These are phyloP conservation scores for Phenacoccus solenopsis DNA, from an alignment of 1,140 invertebrate species.

Conservation along the genomic window DNA sequence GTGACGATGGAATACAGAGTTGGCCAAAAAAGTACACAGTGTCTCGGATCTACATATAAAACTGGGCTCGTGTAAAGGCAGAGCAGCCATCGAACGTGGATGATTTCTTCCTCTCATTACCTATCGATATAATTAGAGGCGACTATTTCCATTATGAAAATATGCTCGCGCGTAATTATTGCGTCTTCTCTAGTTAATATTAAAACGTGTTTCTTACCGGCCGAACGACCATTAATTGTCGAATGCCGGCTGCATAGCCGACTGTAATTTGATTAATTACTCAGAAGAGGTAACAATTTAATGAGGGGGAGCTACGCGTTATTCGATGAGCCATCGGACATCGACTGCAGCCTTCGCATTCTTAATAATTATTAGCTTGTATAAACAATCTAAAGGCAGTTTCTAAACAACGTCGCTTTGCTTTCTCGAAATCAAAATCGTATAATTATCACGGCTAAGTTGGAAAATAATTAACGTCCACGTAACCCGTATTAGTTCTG, in stretches of 20 bases:
- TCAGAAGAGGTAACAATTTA: background rate
- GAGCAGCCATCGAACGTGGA: too few species aligned
- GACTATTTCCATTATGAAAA: background rate
- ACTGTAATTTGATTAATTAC: slow-evolving; percentile 3
- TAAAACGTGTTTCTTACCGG: background rate
- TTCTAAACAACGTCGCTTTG: background rate
- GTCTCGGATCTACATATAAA: too few species aligned
- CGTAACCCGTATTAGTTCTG: background rate
- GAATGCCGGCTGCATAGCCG: background rate
- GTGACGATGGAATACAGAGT: background rate
- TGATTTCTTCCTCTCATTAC: too few species aligned
- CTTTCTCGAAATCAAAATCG: slow-evolving; percentile 1
- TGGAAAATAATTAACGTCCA: background rate
- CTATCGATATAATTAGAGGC: too few species aligned
- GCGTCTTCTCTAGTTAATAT: background rate
- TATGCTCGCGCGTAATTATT: background rate
- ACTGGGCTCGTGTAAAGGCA: too few species aligned
- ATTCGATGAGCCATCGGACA: background rate
- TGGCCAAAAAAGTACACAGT: too few species aligned
- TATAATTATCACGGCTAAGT: slow-evolving; percentile 2
- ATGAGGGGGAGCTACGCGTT: background rate
- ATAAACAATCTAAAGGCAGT: slow-evolving; percentile 2
- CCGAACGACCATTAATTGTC: background rate
- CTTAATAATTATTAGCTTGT: slow-evolving; percentile 3
- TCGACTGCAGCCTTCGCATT: background rate